Conservation (phyloP, 2,888 invertebrate species). For the Campoletis raptor region DNA sequence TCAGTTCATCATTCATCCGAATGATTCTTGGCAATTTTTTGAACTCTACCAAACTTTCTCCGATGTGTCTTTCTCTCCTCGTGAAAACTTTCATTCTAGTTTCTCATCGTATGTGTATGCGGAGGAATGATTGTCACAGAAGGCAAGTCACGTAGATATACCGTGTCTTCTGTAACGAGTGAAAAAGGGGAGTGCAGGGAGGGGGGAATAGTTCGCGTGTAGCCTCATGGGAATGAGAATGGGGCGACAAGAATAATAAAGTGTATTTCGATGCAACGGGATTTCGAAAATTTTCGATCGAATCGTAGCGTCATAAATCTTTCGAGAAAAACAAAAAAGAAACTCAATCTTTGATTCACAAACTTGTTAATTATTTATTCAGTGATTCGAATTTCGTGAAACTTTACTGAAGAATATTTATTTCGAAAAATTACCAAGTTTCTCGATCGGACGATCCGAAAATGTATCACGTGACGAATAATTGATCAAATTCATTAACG, state of each 20-base stretch:
- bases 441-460: not conserved
- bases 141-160: slow-evolving; percentile 58
- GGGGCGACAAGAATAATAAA: slow-evolving; percentile 26
- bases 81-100: slow-evolving; percentile 67
- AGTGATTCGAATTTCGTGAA: not conserved
- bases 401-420: not conserved
- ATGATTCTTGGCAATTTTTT: slow-evolving; percentile 49
- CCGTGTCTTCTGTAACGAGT: slow-evolving; percentile 50
- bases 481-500: not conserved
- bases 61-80: slow-evolving; percentile 54
- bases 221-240: slow-evolving; percentile 50
- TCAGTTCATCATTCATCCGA: slow-evolving; percentile 33
- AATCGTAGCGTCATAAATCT: not conserved
- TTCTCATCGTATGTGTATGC: slow-evolving; percentile 30
- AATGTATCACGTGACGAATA: not conserved
- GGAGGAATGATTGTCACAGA: slow-evolving; percentile 39
- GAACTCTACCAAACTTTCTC: slow-evolving; percentile 42
- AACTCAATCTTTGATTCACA: not conserved
- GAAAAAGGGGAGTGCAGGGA: slow-evolving; percentile 5
- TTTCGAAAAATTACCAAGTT: not conserved
- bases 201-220: slow-evolving; percentile 34
- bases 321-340: not conserved
- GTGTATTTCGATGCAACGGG: slow-evolving; percentile 39
- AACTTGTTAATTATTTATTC: not conserved
- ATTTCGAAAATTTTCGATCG: slow-evolving; percentile 22